Evolutionary conservation across 2,888 invertebrate genomes (phyloP), one percentile per base, ranked within the genome.

Genomic region (Pseudococcus jackbeardsleyi): DNA sequence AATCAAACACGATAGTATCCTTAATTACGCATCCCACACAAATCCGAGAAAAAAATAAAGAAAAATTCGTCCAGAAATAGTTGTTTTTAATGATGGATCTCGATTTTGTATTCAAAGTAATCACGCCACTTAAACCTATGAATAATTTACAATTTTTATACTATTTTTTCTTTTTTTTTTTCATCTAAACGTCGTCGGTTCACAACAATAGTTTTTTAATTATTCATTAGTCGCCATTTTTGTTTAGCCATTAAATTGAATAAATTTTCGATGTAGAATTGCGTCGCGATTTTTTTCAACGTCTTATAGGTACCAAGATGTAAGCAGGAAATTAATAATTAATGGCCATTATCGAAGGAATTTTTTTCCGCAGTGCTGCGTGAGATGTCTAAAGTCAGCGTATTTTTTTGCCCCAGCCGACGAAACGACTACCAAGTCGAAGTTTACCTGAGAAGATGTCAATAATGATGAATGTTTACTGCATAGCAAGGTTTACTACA

Each of bases 161-260:
- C 26, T 1, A 17, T 72, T 72, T 59, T 19, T 59, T 59, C 19
- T 19, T 1, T 39, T 72, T 72, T 59, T 19, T 59, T 59, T 59
- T 19, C 19, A 33, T 33, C 19, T 59, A 6, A 6, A 59, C 19
- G 6, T 59, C 59, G 54, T 79, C 79, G 46, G 42, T 33, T 79
- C 6, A 12, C 79, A 46, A 79, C 79, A 79, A 79, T 39, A 79
- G 8, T 42, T 79, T 79, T 79, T 79, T 79, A 79, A 79, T 79
- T 79, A 79, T 79, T 79, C 79, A 79, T 79, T 79, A 79, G 79
- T 79, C 79, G 79, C 79, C 79, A 79, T 79, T 79, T 79, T 79
- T 79, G 39, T 79, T 79, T 39, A 9, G 77, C 77, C 79, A 42
- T n/a, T 79, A 42, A 79, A 79, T 42, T 46, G 79, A 79, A 79